Conservation (phyloP, 2,113 vertebrate genomes). For the Peromyscus maniculatus region DNA sequence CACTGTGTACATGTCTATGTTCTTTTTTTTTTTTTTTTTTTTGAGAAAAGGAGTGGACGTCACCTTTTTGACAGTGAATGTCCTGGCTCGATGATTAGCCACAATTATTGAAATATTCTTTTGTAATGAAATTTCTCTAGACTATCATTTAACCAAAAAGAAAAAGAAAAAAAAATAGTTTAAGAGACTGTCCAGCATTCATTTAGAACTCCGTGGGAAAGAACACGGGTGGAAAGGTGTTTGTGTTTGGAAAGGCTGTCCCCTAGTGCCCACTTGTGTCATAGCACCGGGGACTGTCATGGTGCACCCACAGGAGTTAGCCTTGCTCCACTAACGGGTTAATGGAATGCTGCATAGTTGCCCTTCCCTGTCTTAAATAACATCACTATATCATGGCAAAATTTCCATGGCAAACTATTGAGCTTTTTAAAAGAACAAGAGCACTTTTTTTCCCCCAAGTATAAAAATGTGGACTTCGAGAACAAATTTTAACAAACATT, state of each 20-base stretch:
- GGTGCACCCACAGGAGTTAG: rapidly evolving
- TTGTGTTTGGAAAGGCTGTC: constrained; percentile 49
- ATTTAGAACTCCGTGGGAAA: not conserved
- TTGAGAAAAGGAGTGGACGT: not conserved
- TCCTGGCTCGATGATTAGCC: not conserved
- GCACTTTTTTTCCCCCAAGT: not conserved
- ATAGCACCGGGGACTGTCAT: not conserved
- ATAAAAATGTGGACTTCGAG: not conserved
- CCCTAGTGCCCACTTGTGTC: not conserved
- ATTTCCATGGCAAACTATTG: not conserved
- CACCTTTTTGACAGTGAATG: constrained; percentile 42
- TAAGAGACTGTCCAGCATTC: not conserved
- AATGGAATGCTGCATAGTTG: not conserved
- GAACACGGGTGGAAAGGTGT: not conserved
- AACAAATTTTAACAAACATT: not conserved
- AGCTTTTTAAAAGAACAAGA: constrained; percentile 10
- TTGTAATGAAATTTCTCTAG: constrained; percentile 62
- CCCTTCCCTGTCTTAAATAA: not conserved
- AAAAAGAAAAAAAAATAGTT: not conserved
- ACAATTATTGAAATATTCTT: constrained; percentile 38
- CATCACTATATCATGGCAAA: not conserved
- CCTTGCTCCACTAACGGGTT: no score
- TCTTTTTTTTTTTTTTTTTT: constrained; percentile 29
- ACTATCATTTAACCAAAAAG: not conserved
- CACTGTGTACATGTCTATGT: constrained; percentile 64